Evolutionary conservation across 35 echinoderm and acorn worm genomes (phyloP).

Genomic region (Hemicentrotus pulcherrimus): DNA sequence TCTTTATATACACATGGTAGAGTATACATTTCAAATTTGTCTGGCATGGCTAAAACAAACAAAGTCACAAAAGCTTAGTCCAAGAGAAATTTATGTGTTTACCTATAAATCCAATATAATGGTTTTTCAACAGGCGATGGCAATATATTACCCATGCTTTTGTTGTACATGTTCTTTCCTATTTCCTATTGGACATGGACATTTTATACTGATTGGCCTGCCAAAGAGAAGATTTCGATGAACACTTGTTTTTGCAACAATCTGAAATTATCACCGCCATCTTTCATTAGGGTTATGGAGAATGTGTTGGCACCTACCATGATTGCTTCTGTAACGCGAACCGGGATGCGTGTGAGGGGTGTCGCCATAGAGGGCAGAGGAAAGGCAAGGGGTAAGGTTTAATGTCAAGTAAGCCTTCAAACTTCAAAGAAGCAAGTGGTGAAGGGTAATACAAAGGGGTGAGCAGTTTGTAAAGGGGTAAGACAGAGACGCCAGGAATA

Average conservation of each 20-base stretch:
- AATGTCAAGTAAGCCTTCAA: background rate
- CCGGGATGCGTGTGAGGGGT: background rate
- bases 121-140: background rate
- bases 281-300: background rate
- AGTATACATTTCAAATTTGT: conserved; percentile 14
- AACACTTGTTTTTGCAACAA: background rate
- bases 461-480: background rate
- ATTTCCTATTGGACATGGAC: background rate
- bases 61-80: background rate
- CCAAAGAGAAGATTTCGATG: background rate
- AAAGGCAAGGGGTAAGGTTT: background rate
- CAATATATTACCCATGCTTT: background rate
- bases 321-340: conserved; percentile 1
- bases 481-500: background rate
- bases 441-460: background rate
- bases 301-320: background rate
- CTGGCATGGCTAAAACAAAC: background rate
- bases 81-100: conserved; percentile 5
- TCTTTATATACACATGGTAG: background rate
- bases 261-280: conserved; percentile 11
- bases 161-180: background rate
- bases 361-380: background rate
- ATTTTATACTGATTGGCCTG: background rate
- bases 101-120: background rate
- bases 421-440: background rate